A percentile compares a stretch with the other conserved stretches of the same genome.
These are phyloP conservation scores for Pogonomyrmex californicus DNA, from an alignment of 1,140 invertebrate species.

Conservation along the genomic window DNA sequence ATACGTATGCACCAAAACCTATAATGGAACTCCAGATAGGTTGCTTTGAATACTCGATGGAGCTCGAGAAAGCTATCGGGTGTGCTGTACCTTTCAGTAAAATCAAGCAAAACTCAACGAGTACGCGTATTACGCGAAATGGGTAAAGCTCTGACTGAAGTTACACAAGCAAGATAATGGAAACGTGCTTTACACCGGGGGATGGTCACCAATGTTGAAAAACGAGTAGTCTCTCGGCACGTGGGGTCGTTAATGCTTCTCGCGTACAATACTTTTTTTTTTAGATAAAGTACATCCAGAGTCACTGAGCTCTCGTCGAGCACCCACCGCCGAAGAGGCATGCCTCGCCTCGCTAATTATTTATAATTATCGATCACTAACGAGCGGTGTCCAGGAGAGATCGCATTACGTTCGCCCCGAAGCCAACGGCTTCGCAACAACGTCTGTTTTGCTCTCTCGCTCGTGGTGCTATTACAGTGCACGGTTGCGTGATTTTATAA, in stretches of 20 bases:
- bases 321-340: constrained; percentile 4
- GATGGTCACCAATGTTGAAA: constrained; percentile 18
- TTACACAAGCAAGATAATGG: constrained; percentile 29
- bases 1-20: constrained; percentile 70
- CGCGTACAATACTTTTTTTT: constrained; percentile 17
- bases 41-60: constrained; percentile 72
- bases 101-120: constrained; percentile 35
- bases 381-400: constrained; percentile 42
- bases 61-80: constrained; percentile 43
- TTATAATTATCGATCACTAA: constrained; percentile 66
- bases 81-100: constrained; percentile 19
- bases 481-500: constrained; percentile 44
- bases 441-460: background rate
- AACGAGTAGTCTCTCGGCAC: constrained; percentile 33
- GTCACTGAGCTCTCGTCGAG: background rate
- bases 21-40: constrained; percentile 72
- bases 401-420: constrained; percentile 54
- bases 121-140: constrained; percentile 18
- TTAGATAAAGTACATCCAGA: constrained; percentile 17
- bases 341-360: constrained; percentile 62
- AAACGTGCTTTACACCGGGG: constrained; percentile 15
- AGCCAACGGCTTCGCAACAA: constrained; percentile 32
- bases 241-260: constrained; percentile 33
- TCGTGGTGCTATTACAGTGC: constrained; percentile 28
- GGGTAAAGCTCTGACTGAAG: background rate